Conservation (phyloP, 2,113 vertebrate genomes). For the Neodon shergylaensis region DNA sequence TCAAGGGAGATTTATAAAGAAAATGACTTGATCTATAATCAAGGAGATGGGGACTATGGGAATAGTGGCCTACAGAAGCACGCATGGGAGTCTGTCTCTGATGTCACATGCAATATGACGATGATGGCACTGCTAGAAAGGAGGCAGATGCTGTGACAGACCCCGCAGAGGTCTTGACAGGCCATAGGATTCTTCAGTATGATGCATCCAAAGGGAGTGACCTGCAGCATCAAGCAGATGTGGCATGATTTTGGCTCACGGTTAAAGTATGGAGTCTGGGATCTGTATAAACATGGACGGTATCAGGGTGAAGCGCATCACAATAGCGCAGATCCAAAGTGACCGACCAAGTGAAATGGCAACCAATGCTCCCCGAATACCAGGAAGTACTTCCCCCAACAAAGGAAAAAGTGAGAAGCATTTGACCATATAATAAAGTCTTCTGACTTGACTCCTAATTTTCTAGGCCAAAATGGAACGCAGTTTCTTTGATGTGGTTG, state of each 20-base stretch:
- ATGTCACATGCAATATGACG: conserved; percentile 63
- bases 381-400: conserved; percentile 40
- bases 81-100: conserved; percentile 25
- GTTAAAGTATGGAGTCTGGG: conserved; percentile 47
- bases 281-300: conserved; percentile 60
- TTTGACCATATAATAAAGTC: background rate
- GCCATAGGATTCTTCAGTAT: conserved; percentile 76
- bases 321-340: conserved; percentile 20
- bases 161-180: conserved; percentile 72
- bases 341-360: conserved; percentile 53
- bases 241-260: conserved; percentile 70
- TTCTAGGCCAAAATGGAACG: background rate
- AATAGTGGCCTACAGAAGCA: background rate
- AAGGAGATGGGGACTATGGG: background rate
- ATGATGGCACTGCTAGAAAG: conserved; percentile 44
- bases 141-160: conserved; percentile 73
- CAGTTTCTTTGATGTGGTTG: conserved; percentile 3
- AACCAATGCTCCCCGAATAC: background rate
- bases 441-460: background rate
- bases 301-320: conserved; percentile 62
- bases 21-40: background rate
- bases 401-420: background rate
- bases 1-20: conserved; percentile 40
- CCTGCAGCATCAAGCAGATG: conserved; percentile 65
- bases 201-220: conserved; percentile 68